Evolutionary conservation across 2,888 invertebrate genomes (phyloP).

Genomic region (Drosophila buzzatii): DNA sequence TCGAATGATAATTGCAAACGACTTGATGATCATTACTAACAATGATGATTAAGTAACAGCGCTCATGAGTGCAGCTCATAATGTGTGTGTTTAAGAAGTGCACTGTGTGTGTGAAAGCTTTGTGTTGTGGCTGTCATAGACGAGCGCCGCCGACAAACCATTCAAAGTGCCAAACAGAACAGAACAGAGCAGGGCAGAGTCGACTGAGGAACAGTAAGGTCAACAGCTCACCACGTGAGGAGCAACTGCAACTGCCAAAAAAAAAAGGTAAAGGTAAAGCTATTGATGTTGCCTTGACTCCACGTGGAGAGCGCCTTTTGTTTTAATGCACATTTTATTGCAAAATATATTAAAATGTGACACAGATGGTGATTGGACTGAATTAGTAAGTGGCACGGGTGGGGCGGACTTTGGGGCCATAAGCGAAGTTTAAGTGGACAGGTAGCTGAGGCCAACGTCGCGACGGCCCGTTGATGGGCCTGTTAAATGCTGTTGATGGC

Average conservation of each 20-base stretch:
- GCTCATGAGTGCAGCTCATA: constrained; percentile 37
- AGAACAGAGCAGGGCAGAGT: constrained; percentile 53
- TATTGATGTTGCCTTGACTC: constrained; percentile 23
- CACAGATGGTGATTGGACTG: constrained; percentile 69
- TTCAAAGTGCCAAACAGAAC: constrained; percentile 77
- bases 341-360: constrained; percentile 74
- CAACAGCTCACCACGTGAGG: constrained; percentile 13
- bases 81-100: constrained; percentile 59
- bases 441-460: constrained; percentile 43
- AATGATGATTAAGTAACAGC: constrained; percentile 49
- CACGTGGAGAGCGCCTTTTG: constrained; percentile 32
- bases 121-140: constrained; percentile 49
- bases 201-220: constrained; percentile 31
- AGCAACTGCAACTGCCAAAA: constrained; percentile 11
- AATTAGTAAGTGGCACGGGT: constrained; percentile 30
- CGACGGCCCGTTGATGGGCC: constrained; percentile 69
- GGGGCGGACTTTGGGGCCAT: not conserved
- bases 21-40: constrained; percentile 23
- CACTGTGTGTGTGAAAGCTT: constrained; percentile 51
- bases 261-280: not conserved
- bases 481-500: constrained; percentile 79
- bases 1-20: constrained; percentile 24
- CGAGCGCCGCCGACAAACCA: constrained; percentile 49
- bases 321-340: constrained; percentile 54
- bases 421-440: constrained; percentile 14